Evolutionary conservation across 2,797 vertebrate species (phyloP).

Genomic region (Anguilla anguilla): DNA sequence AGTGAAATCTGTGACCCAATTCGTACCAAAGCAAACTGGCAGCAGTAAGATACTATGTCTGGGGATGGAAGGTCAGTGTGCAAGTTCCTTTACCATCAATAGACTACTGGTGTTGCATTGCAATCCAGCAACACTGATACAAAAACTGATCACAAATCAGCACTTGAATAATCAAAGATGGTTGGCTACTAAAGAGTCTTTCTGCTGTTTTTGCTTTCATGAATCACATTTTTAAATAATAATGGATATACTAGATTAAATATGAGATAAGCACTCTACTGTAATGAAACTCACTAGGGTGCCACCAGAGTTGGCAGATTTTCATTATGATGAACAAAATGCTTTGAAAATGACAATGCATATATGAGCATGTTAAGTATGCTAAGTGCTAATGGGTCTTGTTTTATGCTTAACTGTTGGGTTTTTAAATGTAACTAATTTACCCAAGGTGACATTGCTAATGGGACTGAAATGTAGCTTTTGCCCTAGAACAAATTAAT

Average conservation of each 20-base stretch:
- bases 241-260: background rate
- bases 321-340: background rate
- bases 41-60: background rate
- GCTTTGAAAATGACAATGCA: background rate
- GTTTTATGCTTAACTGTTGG: background rate
- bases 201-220: background rate
- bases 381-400: slow-evolving; percentile 1
- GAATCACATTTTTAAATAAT: background rate
- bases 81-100: background rate
- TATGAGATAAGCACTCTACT: background rate
- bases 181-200: background rate
- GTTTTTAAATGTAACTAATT: background rate
- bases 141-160: background rate
- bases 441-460: background rate
- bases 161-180: background rate
- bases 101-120: background rate
- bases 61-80: background rate
- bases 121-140: background rate
- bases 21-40: background rate
- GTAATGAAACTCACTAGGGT: background rate
- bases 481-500: background rate
- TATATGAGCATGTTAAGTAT: slow-evolving; percentile 1
- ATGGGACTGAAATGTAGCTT: background rate
- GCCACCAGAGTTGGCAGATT: background rate
- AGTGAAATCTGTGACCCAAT: background rate